Evolutionary conservation across 2,888 invertebrate genomes (phyloP).

Genomic region (Stenolophus ochropezus): DNA sequence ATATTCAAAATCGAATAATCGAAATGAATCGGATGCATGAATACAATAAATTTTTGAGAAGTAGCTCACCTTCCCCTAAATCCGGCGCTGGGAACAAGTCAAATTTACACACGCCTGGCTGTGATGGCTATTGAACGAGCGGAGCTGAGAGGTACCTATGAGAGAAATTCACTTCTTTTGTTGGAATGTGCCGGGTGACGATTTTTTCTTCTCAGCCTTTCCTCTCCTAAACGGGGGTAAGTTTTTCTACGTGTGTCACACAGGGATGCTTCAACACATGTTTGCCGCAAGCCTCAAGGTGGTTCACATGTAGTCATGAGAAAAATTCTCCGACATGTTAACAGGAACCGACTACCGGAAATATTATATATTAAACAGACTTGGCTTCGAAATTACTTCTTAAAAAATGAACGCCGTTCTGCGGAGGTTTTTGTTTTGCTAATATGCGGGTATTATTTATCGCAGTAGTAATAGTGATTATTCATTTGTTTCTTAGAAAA

Average conservation of each 20-base stretch:
- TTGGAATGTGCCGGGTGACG: slow-evolving; percentile 33
- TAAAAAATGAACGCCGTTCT: no score
- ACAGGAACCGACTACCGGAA: background rate
- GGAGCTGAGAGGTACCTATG: slow-evolving; percentile 8
- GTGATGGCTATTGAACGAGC: slow-evolving; percentile 25
- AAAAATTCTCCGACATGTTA: background rate
- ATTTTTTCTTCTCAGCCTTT: slow-evolving; percentile 17
- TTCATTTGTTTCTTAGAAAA: no score
- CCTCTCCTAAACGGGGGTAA: background rate
- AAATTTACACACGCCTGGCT: slow-evolving; percentile 26
- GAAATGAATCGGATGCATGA: background rate
- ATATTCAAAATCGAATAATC: no score
- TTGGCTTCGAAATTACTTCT: no score
- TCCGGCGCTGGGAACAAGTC: slow-evolving; percentile 4
- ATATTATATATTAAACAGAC: no score
- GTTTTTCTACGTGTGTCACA: slow-evolving; percentile 1
- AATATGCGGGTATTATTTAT: no score
- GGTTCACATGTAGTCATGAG: background rate
- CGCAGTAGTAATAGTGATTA: no score
- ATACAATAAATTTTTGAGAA: background rate
- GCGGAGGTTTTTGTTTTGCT: no score
- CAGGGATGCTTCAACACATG: slow-evolving; percentile 4
- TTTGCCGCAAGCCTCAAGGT: background rate
- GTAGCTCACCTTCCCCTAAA: background rate
- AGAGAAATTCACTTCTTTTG: slow-evolving; percentile 33